Evolutionary conservation across 2,113 vertebrate species (phyloP), one percentile per base, ranked within the genome.

Genomic region (Coracopsis vasa): DNA sequence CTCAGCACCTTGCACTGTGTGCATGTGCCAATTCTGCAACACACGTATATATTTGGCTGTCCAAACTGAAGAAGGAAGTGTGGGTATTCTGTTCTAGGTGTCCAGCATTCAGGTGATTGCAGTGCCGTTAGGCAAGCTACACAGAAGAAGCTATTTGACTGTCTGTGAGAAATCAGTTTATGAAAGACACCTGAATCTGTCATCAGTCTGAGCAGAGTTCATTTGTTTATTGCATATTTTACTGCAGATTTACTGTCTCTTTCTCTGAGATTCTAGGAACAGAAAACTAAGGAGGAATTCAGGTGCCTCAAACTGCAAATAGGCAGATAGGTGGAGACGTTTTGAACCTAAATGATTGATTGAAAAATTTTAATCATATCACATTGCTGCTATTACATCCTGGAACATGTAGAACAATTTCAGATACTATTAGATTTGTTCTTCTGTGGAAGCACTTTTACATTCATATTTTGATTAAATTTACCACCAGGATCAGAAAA

Each of bases 1-100:
- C n/a, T 17, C 53, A 31, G 18, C 50, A n/a, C 45, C n/a, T 27
- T 33, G 47, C 37, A 6, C 31, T 4, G 9, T 11, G 14, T 19
- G n/a, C 2, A 0, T 8, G 45, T 50, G 24, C 16, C 47, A 80
- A 3, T 7, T 16, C 33, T 28, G 29, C 29, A 35, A 1, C 19
- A 5, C 35, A 14, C 2, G 0, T 3, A 19, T 0, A 0, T 5
- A 1, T 53, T 14, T 44, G 10, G 17, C 51, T 23, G 31, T 42
- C 44, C 53, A 56, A 13, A 45, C 3, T 17, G 35, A 37, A 33
- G 39, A 28, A 33, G 33, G 42, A 41, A 41, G 1, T 4, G 39
- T 53, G 45, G 9, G 11, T 13, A 6, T 13, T 5, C 67, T 28
- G 15, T 7, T 50, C 3, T 7, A 7, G 5, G 7, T 11, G 2